Evolutionary conservation across 2,888 invertebrate genomes (phyloP).

Genomic region (Sarcophaga rosellei): DNA sequence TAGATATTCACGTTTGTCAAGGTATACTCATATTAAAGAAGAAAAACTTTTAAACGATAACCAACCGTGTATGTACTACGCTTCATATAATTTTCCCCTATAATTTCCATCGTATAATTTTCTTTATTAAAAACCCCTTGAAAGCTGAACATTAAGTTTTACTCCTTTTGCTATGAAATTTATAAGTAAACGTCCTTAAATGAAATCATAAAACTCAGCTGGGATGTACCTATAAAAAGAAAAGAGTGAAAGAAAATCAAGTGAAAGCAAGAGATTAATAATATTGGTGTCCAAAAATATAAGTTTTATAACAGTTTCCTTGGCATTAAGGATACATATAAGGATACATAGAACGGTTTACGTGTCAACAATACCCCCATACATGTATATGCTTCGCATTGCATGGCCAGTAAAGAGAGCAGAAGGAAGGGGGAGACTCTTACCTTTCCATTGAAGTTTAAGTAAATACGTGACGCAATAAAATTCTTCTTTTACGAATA

Average conservation of each 20-base stretch:
- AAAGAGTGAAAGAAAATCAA: too few relatives aligned
- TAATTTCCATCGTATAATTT: neutral
- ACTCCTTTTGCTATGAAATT: neutral
- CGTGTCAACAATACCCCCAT: too few relatives aligned
- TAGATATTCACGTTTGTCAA: too few relatives aligned
- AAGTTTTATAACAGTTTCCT: neutral
- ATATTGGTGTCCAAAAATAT: neutral
- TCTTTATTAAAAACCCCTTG: constrained; percentile 8
- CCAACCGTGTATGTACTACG: neutral
- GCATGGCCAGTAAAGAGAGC: too few relatives aligned
- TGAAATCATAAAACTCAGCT: constrained; percentile 19
- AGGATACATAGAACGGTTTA: too few relatives aligned
- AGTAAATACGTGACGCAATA: constrained; percentile 47
- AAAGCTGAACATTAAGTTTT: neutral
- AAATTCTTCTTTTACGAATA: constrained; percentile 31
- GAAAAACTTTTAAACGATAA: too few relatives aligned
- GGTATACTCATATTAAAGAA: too few relatives aligned
- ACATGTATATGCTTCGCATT: too few relatives aligned
- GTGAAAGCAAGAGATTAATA: constrained; percentile 1
- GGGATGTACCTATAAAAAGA: neutral
- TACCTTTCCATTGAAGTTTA: neutral
- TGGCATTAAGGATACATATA: too few relatives aligned
- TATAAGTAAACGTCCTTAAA: neutral
- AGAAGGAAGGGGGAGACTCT: too few relatives aligned
- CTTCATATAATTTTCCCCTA: neutral